These are phyloP conservation scores for Marmota flaviventris DNA, from an alignment of 2,113 vertebrate species.

Conservation along the genomic window DNA sequence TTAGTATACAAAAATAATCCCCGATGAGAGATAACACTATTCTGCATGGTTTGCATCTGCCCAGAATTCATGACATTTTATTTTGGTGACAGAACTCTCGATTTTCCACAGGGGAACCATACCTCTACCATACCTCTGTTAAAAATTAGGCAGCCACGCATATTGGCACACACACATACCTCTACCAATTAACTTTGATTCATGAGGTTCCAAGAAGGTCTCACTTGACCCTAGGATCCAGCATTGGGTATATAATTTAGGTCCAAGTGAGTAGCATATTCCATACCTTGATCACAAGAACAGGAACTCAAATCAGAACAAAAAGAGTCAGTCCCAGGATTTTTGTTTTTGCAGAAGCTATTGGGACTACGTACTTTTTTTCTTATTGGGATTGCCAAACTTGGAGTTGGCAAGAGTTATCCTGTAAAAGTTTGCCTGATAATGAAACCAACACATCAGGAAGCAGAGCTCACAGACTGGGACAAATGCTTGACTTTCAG, in stretches of 20 bases:
- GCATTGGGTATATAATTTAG: not conserved
- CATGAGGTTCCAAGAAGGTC: not conserved
- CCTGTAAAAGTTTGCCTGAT: not conserved
- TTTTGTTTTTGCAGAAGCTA: constrained; percentile 25
- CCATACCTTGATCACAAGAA: constrained; percentile 14
- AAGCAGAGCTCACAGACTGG: not conserved
- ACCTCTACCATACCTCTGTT: not conserved
- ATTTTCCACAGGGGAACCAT: constrained; percentile 14
- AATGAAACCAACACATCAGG: not conserved
- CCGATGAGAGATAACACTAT: not conserved
- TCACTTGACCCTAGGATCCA: not conserved
- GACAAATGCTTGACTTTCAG: constrained; percentile 20
- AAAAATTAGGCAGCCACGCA: too few species aligned
- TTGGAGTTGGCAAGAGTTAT: not conserved
- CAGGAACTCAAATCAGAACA: not conserved
- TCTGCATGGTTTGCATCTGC: not conserved
- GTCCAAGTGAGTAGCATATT: not conserved
- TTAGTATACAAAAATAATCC: not conserved
- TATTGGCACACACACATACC: not conserved
- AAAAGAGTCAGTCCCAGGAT: not conserved
- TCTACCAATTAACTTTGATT: not conserved
- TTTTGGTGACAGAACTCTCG: constrained; percentile 38
- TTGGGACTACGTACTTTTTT: not conserved
- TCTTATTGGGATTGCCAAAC: not conserved
- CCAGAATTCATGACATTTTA: constrained; percentile 32